Percentiles rank a stretch among this genome's conserved stretches.
Conservation (phyloP, 1,140 invertebrate species). For the Drosophila santomea region DNA sequence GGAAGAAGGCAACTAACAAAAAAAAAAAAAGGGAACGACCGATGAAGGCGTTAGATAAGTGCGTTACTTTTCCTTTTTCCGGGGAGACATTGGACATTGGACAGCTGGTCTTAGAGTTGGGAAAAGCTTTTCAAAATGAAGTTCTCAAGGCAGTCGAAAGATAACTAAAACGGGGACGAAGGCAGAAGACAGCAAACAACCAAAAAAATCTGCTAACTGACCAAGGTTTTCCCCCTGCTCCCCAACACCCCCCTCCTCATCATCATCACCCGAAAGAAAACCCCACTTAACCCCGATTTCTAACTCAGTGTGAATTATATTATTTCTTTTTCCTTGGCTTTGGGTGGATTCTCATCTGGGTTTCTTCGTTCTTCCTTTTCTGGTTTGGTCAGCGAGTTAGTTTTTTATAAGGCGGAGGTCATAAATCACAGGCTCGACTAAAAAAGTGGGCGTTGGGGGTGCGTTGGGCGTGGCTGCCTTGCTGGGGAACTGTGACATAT, state of each 20-base stretch:
- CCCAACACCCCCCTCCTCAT: too few species aligned
- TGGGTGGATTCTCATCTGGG: slow-evolving; percentile 13
- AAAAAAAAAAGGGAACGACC: slow-evolving; percentile 10
- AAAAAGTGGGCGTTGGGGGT: slow-evolving; percentile 21
- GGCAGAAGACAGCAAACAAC: slow-evolving; percentile 4
- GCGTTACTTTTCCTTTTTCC: slow-evolving; percentile 62
- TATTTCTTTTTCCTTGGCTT: slow-evolving; percentile 42
- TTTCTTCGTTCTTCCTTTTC: slow-evolving; percentile 14
- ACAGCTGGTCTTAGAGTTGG: slow-evolving; percentile 61
- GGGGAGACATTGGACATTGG: slow-evolving; percentile 68
- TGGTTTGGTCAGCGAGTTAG: slow-evolving; percentile 62
- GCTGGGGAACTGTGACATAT: slow-evolving; percentile 43
- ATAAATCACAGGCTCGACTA: slow-evolving; percentile 41
- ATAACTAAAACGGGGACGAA: slow-evolving; percentile 16
- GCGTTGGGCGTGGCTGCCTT: slow-evolving; percentile 28
- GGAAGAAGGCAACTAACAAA: neutral
- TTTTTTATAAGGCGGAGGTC: slow-evolving; percentile 47
- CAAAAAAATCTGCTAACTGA: slow-evolving; percentile 50
- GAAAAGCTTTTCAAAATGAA: slow-evolving; percentile 59
- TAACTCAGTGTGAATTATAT: slow-evolving; percentile 60
- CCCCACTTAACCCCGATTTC: slow-evolving; percentile 52
- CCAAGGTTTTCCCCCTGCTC: slow-evolving; percentile 8
- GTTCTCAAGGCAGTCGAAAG: slow-evolving; percentile 37
- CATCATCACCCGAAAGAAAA: slow-evolving; percentile 1
- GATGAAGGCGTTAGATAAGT: slow-evolving; percentile 71